Conservation (phyloP, 2,113 vertebrate species). For the Lipophrys pholis region DNA sequence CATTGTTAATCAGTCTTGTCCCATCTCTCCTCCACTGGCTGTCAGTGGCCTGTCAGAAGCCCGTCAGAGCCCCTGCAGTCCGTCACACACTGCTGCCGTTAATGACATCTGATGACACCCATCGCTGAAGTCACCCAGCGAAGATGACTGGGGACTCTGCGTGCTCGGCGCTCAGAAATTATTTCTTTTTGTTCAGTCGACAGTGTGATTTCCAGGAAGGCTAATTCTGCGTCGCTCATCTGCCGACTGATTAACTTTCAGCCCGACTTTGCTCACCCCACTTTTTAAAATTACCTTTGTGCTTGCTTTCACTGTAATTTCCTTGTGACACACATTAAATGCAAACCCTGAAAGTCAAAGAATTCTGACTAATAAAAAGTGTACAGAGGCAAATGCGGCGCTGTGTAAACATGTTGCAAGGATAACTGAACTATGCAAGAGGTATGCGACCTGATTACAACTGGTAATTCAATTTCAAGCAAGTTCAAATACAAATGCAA, state of each 20-base stretch:
- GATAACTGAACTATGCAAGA: background rate
- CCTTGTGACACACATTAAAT: background rate
- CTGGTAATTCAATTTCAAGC: background rate
- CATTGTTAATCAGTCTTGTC: constrained; percentile 75
- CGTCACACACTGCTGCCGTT: constrained; percentile 74
- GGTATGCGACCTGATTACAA: background rate
- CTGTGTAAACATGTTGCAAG: background rate
- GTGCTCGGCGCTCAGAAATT: constrained; percentile 37
- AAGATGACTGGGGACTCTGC: constrained; percentile 49
- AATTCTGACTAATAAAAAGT: background rate
- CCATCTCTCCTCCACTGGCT: constrained; percentile 71
- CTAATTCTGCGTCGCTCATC: constrained; percentile 4
- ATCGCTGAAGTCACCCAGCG: constrained; percentile 61
- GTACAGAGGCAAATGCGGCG: background rate
- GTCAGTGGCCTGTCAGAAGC: constrained; percentile 74
- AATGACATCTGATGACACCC: constrained; percentile 78
- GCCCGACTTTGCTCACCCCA: background rate
- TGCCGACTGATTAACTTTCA: background rate
- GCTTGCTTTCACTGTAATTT: background rate
- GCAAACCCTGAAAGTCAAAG: background rate
- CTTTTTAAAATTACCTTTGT: background rate
- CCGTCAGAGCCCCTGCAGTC: constrained; percentile 70
- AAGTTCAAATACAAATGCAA: background rate
- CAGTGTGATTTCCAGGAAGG: constrained; percentile 27
- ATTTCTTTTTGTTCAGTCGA: constrained; percentile 28